Evolutionary conservation across 1,140 invertebrate genomes (phyloP), one percentile per base, ranked within the genome.

Genomic region (Drosophila serrata): DNA sequence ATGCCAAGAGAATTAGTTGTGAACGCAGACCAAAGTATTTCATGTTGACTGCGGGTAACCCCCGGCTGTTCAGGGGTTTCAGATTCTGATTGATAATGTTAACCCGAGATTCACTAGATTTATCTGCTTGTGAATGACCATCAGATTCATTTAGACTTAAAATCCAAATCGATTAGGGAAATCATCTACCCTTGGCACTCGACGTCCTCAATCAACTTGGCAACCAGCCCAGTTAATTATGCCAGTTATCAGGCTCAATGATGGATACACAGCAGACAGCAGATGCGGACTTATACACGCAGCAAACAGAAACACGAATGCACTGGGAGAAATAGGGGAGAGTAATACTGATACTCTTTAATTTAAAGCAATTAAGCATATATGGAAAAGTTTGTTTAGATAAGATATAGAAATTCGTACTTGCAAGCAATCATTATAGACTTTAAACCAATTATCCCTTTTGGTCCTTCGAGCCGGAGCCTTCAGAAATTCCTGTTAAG

Each of bases 231-330:
- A 77, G 75, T 77, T 77, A 77, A 77, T 77, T 77, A 78, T 60
- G 75, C 56, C 57, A 77, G 62, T 77, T 77, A 77, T 77, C 62
- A 77, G 74, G 35, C 75, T 46, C 40, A 68, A 56, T 75, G 72
- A 49, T 75, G 61, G 61, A 75, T 75, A 51, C 33, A 24, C 58
- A 42, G 12, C 46, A 53, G 51, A 70, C 74, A 74, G 15, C 74
- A 74, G 22, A 73, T 42, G 55, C 40, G 33, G 35, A 51, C 17
- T 40, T 27, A 15, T 33, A 75, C 31, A 35, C 27, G 39, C 43
- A 48, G 17, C n/a, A 45, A n/a, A 42, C 33, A 59, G 9, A 61
- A 27, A 33, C 19, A 24, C 17, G 15, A 7, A 12, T 27, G 45
- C 37, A 60, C 55, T 24, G 56, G 8, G 7, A 40, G 19, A 40